A percentile compares a stretch with the other conserved stretches of the same genome.
Conservation (phyloP, 2,797 vertebrate species). For the Galagoides demidoff region DNA sequence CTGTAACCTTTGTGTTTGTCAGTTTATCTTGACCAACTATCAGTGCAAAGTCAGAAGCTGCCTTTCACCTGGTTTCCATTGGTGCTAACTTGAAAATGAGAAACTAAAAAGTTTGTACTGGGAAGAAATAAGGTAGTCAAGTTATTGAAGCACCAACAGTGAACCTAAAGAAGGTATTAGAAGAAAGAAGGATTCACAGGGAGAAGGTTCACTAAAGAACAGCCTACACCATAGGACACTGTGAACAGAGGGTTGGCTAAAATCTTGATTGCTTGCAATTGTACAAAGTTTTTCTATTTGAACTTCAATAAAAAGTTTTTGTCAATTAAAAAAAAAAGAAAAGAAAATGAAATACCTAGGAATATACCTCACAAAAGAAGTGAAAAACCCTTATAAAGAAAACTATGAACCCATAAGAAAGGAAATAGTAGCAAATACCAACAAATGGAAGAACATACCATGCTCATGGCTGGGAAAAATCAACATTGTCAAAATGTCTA, state of each 20-base stretch:
- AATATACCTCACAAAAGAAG: too few species aligned
- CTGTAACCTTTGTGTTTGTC: constrained; percentile 75
- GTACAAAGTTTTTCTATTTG: constrained; percentile 75
- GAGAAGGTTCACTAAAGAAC: constrained; percentile 66
- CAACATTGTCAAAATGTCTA: too few species aligned
- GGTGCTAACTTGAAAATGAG: constrained; percentile 71
- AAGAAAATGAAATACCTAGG: too few species aligned
- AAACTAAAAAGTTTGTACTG: constrained; percentile 71
- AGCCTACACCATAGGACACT: constrained; percentile 42
- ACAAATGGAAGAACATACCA: too few species aligned
- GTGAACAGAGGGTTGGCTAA: neutral
- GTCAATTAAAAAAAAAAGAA: too few species aligned
- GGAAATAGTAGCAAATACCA: too few species aligned
- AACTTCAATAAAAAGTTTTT: constrained; percentile 74
- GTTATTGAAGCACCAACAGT: constrained; percentile 57
- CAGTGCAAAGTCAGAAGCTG: constrained; percentile 71
- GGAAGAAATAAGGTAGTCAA: constrained; percentile 70
- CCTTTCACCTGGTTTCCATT: constrained; percentile 79
- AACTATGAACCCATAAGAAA: too few species aligned
- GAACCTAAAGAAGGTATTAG: constrained; percentile 67
- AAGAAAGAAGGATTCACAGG: constrained; percentile 68
- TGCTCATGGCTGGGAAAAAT: too few species aligned
- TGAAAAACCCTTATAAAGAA: too few species aligned
- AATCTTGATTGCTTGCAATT: constrained; percentile 65
- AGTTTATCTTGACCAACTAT: constrained; percentile 75